Evolutionary conservation across 2,888 invertebrate species (phyloP), one percentile per base, ranked within the genome.

Genomic region (Nycteola revayana): DNA sequence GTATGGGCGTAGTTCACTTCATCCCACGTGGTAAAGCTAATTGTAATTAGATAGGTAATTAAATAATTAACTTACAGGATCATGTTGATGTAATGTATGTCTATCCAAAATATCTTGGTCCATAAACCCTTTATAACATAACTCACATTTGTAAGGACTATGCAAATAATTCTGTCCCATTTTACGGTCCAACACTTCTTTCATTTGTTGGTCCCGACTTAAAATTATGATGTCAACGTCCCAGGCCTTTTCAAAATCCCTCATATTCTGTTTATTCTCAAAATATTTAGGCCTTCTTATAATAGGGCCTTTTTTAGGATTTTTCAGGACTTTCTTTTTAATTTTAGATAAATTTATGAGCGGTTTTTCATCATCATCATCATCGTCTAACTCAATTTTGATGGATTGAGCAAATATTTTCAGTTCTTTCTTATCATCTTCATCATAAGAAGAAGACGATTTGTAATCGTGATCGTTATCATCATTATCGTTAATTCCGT

Each of bases 121-220:
- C 44, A 64, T 58, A 8, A 55, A 63, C 0, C 66, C 60, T 11
- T 53, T 57, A 1, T 27, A 66, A 33, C 66, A 67, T 1, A 51
- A 8, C 0, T 62, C 56, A 26, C 66, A 67, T 7, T 51, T 54
- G 6, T 56, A 62, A 0, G 59, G 53, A 1, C 55, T 43, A 1
- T 54, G 52, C 2, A 57, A 23, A 10, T 65, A 66, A 7, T 59
- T 60, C 0, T 28, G 17, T 1, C 45, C 40, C 0, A 32, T 11
- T n/a, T 58, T 66, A 18, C 64, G 42, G 0, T 54, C 53, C n/a
- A 50, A 26, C 0, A 67, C 43, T 20, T 60, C 58, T 0, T 42
- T 30, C 9, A 49, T 11, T n/a, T 67, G 66, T 4, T 66, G 50
- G 0, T 53, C 51, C 3, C 35, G 10, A 0, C 37, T 55, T 8